phyloP scores from a whole-genome alignment of 2,113 vertebrate species.

The Nesospiza acunhae region DNA sequence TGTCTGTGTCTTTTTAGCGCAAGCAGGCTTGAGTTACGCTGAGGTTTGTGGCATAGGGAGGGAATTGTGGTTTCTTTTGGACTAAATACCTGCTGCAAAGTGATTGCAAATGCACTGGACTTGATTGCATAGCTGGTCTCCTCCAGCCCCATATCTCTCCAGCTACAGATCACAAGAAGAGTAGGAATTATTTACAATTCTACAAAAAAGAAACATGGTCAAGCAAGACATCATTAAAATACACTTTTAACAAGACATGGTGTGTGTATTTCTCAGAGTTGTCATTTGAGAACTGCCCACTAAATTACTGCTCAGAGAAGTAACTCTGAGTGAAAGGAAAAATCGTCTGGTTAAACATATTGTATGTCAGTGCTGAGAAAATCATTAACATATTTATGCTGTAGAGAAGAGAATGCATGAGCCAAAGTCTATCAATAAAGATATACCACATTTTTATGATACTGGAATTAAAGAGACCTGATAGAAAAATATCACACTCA shows the following conservation, averaged over 20 bases:
- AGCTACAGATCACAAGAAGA: not conserved
- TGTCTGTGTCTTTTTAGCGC: not conserved
- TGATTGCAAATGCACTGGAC: not conserved
- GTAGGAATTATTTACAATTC: slow-evolving; percentile 46
- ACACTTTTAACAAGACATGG: slow-evolving; percentile 9
- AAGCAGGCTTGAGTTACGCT: not conserved
- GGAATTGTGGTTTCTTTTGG: not conserved
- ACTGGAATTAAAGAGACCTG: slow-evolving; percentile 46
- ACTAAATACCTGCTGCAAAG: not conserved
- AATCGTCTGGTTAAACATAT: slow-evolving; percentile 46
- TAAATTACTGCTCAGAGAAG: slow-evolving; percentile 58
- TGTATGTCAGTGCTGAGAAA: slow-evolving; percentile 54
- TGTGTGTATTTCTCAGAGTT: slow-evolving; percentile 38
- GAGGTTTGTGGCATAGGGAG: not conserved
- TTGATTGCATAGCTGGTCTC: not conserved
- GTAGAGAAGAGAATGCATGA: slow-evolving; percentile 37
- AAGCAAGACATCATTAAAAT: slow-evolving; percentile 53
- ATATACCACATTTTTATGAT: slow-evolving; percentile 56
- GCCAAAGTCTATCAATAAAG: slow-evolving; percentile 58
- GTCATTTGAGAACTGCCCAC: slow-evolving; percentile 56
- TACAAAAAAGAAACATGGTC: slow-evolving; percentile 56
- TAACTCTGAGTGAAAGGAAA: slow-evolving; percentile 46
- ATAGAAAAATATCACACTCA: slow-evolving; percentile 36
- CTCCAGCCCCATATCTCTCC: not conserved
- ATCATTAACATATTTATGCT: slow-evolving; percentile 59